Evolutionary conservation across 2,797 vertebrate species (phyloP).

Genomic region (Paguma larvata): DNA sequence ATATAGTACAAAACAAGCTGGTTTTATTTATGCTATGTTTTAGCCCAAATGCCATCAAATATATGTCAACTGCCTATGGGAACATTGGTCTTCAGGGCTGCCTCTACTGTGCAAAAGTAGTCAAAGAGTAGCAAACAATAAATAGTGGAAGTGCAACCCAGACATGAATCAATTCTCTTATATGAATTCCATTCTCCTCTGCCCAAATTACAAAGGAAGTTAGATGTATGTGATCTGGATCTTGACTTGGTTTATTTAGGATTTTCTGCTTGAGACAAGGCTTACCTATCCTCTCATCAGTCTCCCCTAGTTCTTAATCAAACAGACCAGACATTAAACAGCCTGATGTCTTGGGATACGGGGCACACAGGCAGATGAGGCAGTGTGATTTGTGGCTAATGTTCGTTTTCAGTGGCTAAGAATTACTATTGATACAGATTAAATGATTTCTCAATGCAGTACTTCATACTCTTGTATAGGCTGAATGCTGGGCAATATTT

Average conservation of each 20-base stretch:
- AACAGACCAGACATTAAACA: background rate
- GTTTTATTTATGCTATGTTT: slow-evolving; percentile 76
- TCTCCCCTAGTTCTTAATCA: slow-evolving; percentile 22
- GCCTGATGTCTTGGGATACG: background rate
- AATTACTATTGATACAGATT: background rate
- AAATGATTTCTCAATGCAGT: background rate
- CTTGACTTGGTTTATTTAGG: background rate
- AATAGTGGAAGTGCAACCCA: background rate
- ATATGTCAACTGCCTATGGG: slow-evolving; percentile 24
- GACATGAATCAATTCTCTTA: slow-evolving; percentile 14
- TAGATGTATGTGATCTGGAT: slow-evolving; percentile 3
- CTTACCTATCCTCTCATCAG: background rate
- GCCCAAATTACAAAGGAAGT: slow-evolving; percentile 36
- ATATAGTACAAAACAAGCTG: slow-evolving; percentile 79
- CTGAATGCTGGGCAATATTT: background rate
- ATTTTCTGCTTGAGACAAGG: background rate
- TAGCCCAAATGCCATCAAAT: slow-evolving; percentile 54
- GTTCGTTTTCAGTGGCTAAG: background rate
- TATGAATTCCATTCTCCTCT: background rate
- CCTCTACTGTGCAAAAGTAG: background rate
- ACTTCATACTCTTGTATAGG: background rate
- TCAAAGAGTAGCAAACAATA: slow-evolving; percentile 21
- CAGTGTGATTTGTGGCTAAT: background rate
- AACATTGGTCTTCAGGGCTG: background rate
- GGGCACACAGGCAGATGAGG: background rate